Percentiles rank a stretch among this genome's conserved stretches.
Conservation (phyloP, 2,113 vertebrate genomes). For the Brachyistius frenatus region DNA sequence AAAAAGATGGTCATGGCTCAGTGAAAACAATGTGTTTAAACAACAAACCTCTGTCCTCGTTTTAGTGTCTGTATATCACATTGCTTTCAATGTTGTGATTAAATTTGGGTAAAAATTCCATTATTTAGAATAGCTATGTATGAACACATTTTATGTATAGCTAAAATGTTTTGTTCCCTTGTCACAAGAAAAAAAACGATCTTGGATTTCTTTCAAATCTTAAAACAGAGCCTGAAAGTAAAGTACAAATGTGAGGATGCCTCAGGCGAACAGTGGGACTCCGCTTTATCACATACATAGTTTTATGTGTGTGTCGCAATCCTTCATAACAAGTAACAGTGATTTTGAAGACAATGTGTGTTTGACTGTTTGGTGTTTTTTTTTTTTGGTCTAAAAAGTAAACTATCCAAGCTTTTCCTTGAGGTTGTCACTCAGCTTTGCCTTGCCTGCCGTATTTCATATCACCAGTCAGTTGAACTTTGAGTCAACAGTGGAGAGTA, state of each 20-base stretch:
- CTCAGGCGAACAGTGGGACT: constrained; percentile 24
- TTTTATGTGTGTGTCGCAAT: constrained; percentile 2
- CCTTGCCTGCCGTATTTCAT: not conserved
- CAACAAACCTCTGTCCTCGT: too few relatives aligned
- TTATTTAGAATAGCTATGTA: too few relatives aligned
- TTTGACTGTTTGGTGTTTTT: constrained; percentile 4
- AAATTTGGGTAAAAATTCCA: too few relatives aligned
- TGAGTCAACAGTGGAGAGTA: not conserved
- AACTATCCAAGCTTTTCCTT: not conserved
- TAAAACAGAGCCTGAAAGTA: constrained; percentile 14
- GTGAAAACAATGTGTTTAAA: too few relatives aligned
- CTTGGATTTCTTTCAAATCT: constrained; percentile 15
- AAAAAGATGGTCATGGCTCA: too few relatives aligned
- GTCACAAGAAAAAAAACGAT: not conserved
- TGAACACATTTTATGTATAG: not conserved
- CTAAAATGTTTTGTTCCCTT: not conserved
- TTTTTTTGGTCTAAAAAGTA: not conserved
- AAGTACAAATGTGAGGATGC: constrained; percentile 23
- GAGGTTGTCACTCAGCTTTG: not conserved
- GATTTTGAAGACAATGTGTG: not conserved
- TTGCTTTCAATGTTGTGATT: too few relatives aligned
- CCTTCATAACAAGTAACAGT: constrained; percentile 14
- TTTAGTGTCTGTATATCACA: too few relatives aligned
- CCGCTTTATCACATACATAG: constrained; percentile 13
- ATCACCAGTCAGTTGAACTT: not conserved